Percentiles rank a stretch among this genome's conserved stretches.
phyloP scores from a whole-genome alignment of 23 tunicate species.

The Ascidia mentula region DNA sequence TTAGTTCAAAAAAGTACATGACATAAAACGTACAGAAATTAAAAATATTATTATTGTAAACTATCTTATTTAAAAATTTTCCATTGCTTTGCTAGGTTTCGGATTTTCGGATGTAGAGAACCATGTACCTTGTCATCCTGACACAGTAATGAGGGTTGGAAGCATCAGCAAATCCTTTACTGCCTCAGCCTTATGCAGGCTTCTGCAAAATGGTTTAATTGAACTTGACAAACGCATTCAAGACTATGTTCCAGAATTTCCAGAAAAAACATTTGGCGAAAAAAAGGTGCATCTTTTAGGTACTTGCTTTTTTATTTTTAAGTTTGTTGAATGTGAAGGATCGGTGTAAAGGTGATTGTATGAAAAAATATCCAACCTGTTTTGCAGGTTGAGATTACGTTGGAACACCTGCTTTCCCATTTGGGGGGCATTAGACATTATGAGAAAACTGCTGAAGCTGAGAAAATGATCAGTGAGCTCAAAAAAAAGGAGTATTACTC shows the following conservation, averaged over 20 bases:
- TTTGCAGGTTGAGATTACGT: constrained; percentile 10
- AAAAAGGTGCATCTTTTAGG: neutral
- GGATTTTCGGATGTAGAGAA: constrained; percentile 82
- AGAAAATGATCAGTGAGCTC: neutral
- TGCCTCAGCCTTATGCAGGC: constrained; percentile 40
- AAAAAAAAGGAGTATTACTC: constrained; percentile 23
- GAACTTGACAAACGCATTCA: constrained; percentile 56
- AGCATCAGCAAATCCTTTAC: constrained; percentile 85
- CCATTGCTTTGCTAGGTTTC: constrained; percentile 8
- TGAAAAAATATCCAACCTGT: no score
- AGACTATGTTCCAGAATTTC: constrained; percentile 68
- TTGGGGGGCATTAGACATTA: constrained; percentile 14
- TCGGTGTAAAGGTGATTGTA: no score
- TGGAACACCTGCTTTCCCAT: constrained; percentile 6
- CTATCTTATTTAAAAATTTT: no score
- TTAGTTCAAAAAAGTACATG: no score
- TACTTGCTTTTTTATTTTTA: no score
- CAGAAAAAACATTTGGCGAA: constrained; percentile 35
- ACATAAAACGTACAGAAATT: no score
- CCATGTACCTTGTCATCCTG: constrained; percentile 42
- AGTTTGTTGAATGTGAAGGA: no score
- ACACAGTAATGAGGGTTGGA: constrained; percentile 72
- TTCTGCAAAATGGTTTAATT: constrained; percentile 52
- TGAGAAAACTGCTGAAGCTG: neutral
- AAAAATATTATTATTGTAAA: no score